phyloP scores from a whole-genome alignment of 1,140 invertebrate species.

The Cataglyphis hispanica region DNA sequence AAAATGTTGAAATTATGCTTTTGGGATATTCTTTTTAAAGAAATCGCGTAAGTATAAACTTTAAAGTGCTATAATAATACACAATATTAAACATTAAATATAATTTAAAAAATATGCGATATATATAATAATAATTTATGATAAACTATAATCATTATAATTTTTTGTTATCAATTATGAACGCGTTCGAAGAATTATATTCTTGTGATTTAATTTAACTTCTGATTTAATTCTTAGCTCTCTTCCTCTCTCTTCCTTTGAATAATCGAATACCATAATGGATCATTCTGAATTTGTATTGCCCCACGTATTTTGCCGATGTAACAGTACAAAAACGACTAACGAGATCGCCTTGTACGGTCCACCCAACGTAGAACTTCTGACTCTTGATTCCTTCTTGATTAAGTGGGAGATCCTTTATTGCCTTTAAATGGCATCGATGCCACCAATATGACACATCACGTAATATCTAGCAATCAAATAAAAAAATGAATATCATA shows the following conservation, averaged over 20 bases:
- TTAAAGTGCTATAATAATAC: too few relatives aligned
- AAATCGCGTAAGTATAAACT: too few relatives aligned
- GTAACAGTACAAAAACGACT: constrained; percentile 43
- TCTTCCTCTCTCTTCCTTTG: background rate
- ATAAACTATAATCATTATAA: background rate
- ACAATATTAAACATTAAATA: background rate
- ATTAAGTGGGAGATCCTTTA: constrained; percentile 41
- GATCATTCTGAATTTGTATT: constrained; percentile 20
- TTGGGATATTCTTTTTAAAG: too few relatives aligned
- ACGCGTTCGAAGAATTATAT: background rate
- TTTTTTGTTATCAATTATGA: background rate
- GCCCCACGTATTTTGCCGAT: constrained; percentile 32
- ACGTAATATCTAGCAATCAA: background rate
- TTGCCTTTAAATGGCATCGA: constrained; percentile 58
- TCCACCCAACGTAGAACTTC: constrained; percentile 12
- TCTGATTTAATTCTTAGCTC: background rate
- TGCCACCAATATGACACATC: constrained; percentile 10
- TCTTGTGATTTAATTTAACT: background rate
- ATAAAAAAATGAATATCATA: background rate
- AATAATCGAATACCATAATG: background rate
- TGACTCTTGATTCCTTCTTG: constrained; percentile 44
- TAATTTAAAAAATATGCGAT: background rate
- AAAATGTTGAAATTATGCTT: too few relatives aligned
- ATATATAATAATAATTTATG: background rate
- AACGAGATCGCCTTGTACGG: constrained; percentile 62